Conservation (phyloP, 1,140 invertebrate species). For the Drosophila santomea region DNA sequence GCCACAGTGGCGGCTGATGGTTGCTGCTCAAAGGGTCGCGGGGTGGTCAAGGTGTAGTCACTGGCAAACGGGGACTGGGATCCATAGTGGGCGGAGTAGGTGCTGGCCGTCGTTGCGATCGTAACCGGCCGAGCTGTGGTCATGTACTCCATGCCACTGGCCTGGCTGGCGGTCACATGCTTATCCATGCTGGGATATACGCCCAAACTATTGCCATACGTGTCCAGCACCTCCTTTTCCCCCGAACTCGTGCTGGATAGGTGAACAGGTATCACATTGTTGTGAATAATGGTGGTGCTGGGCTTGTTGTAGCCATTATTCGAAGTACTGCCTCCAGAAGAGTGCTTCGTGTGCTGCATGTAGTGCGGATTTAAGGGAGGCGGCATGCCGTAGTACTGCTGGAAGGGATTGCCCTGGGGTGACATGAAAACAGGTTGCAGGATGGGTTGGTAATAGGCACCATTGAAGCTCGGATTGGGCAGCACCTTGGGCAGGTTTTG, state of each 20-base stretch:
- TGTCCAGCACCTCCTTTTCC: conserved; percentile 72
- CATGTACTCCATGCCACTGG: conserved; percentile 40
- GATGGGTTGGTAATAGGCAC: conserved; percentile 69
- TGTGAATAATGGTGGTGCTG: conserved; percentile 80
- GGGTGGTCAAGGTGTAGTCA: conserved; percentile 63
- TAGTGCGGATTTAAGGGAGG: conserved; percentile 36
- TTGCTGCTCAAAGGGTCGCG: conserved; percentile 64
- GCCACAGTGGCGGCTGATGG: conserved; percentile 63
- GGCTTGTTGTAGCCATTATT: conserved; percentile 49
- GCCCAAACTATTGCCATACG: conserved; percentile 75
- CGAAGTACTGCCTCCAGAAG: not conserved
- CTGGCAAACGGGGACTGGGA: conserved; percentile 45
- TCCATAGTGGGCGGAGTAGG: conserved; percentile 42
- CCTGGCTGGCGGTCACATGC: conserved; percentile 20
- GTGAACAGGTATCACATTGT: conserved; percentile 79
- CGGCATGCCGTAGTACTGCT: conserved; percentile 49
- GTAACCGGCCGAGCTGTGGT: conserved; percentile 54
- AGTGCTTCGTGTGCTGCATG: conserved; percentile 50
- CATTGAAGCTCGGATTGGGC: conserved; percentile 61
- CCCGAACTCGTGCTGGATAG: conserved; percentile 69
- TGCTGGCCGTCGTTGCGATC: conserved; percentile 15
- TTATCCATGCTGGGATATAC: conserved; percentile 58
- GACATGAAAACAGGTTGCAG: conserved; percentile 68
- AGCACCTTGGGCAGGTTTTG: conserved; percentile 80
- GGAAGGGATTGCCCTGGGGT: conserved; percentile 63